Evolutionary conservation across 2,797 vertebrate genomes (phyloP).

Genomic region (Pachyuromys duprasi): DNA sequence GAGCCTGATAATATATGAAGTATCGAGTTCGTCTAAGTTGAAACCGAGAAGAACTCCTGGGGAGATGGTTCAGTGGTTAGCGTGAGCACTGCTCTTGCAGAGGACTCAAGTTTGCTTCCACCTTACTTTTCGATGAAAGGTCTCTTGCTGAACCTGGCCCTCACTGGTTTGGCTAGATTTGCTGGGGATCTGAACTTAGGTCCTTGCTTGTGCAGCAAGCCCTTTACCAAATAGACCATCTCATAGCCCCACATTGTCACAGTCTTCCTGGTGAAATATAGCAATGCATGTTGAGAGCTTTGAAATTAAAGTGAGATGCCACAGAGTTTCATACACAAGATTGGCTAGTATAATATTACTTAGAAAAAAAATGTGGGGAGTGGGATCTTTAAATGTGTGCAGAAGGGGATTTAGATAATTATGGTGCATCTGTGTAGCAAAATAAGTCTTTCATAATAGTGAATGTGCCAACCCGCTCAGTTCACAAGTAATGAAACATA

Average conservation of each 20-base stretch:
- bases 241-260: neutral
- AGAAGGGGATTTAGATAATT: neutral
- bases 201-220: neutral
- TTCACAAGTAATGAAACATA: neutral
- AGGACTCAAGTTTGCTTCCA: neutral
- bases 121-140: neutral
- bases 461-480: neutral
- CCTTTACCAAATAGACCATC: neutral
- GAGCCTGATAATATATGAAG: neutral
- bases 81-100: neutral
- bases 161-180: neutral
- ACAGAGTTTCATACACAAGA: neutral
- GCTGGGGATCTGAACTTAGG: neutral
- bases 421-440: neutral
- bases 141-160: neutral
- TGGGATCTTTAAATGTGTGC: neutral
- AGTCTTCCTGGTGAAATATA: neutral
- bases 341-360: conserved; percentile 7
- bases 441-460: neutral
- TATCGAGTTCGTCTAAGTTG: neutral
- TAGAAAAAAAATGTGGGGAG: neutral
- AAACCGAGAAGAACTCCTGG: neutral
- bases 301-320: neutral
- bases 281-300: neutral
- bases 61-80: neutral